Conservation (phyloP, 1,140 invertebrate genomes). For the Euglossa dilemma region DNA sequence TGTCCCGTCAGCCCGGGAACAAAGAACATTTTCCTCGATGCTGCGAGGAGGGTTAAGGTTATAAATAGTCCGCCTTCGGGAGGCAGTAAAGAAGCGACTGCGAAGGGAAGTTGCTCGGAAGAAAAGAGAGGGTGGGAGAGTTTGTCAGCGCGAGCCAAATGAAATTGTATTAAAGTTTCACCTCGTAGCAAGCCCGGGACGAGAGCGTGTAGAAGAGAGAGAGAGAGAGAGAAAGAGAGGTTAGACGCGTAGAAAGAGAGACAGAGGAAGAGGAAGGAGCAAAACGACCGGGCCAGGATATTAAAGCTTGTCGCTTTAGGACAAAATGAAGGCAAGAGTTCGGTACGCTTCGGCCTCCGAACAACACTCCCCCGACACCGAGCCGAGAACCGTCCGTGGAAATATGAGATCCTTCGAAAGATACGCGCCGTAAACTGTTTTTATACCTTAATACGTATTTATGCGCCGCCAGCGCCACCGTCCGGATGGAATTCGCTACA, state of each 20-base stretch:
- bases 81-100: slow-evolving; percentile 66
- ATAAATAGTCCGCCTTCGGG: slow-evolving; percentile 71
- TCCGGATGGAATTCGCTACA: neutral
- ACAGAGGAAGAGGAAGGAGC: slow-evolving; percentile 18
- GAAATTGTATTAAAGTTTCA: slow-evolving; percentile 74
- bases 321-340: slow-evolving; percentile 67
- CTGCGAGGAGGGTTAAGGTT: slow-evolving; percentile 62
- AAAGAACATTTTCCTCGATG: slow-evolving; percentile 59
- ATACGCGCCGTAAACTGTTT: slow-evolving; percentile 50
- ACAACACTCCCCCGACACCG: slow-evolving; percentile 32
- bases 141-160: slow-evolving; percentile 73
- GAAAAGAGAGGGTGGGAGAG: slow-evolving; percentile 25
- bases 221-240: slow-evolving; percentile 24
- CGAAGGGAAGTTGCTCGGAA: slow-evolving; percentile 60
- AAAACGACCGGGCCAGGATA: slow-evolving; percentile 63
- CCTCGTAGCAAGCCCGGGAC: slow-evolving; percentile 48
- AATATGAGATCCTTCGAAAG: slow-evolving; percentile 51
- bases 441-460: slow-evolving; percentile 49
- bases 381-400: slow-evolving; percentile 30
- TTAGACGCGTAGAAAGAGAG: slow-evolving; percentile 6
- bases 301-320: slow-evolving; percentile 72
- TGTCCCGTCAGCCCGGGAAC: slow-evolving; percentile 55
- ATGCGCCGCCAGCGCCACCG: slow-evolving; percentile 20
- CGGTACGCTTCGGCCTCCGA: slow-evolving; percentile 40
- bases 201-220: neutral